A percentile compares a stretch with the other conserved stretches of the same genome.
Conservation (phyloP, 2,797 vertebrate genomes). For the Anguilla marmorata region DNA sequence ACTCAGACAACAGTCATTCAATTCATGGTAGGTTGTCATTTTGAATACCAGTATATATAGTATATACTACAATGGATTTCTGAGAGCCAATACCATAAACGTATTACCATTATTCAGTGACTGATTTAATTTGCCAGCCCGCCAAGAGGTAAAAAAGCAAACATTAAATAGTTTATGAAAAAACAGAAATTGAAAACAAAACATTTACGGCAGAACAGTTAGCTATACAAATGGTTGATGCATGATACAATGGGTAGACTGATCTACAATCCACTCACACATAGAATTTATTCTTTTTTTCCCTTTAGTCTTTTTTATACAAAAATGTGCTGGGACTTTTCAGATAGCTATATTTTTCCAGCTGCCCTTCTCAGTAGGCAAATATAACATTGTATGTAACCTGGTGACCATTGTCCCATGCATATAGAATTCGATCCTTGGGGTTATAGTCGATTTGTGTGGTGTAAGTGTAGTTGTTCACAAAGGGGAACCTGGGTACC, state of each 20-base stretch:
- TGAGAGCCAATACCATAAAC: constrained; percentile 24
- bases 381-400: constrained; percentile 93
- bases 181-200: constrained; percentile 38
- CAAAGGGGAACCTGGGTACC: constrained; percentile 89
- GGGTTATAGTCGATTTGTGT: constrained; percentile 98
- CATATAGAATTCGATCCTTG: constrained; percentile 89
- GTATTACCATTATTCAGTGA: constrained; percentile 38
- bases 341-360: constrained; percentile 24
- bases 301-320: constrained; percentile 73
- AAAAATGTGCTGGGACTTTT: constrained; percentile 66
- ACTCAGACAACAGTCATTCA: constrained; percentile 45
- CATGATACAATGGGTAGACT: constrained; percentile 68
- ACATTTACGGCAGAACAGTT: constrained; percentile 27
- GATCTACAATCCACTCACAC: constrained; percentile 86
- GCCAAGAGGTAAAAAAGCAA: constrained; percentile 22
- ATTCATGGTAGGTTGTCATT: constrained; percentile 33
- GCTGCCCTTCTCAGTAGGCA: constrained; percentile 78
- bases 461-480: constrained; percentile 89
- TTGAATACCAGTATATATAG: constrained; percentile 55
- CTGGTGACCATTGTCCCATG: constrained; percentile 98
- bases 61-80: constrained; percentile 28
- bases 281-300: constrained; percentile 61
- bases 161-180: constrained; percentile 37
- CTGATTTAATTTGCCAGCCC: constrained; percentile 44
- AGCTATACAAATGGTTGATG: constrained; percentile 24